phyloP scores from a whole-genome alignment of 2,797 vertebrate genomes.

The Cyclura pinguis region DNA sequence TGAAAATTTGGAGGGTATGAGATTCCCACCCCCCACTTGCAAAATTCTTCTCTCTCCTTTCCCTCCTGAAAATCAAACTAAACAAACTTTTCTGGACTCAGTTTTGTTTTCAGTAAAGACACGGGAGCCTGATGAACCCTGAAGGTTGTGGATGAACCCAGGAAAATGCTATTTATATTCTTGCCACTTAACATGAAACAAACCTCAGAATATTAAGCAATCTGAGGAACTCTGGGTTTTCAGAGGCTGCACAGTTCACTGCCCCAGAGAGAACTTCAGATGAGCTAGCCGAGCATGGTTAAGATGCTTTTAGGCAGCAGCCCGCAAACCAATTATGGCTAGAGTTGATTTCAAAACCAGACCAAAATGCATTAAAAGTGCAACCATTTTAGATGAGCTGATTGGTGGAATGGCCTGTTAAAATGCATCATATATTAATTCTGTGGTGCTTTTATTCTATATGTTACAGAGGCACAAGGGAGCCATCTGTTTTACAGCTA shows the following conservation, averaged over 20 bases:
- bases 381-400: background rate
- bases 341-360: conserved; percentile 12
- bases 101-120: background rate
- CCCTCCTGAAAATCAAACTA: background rate
- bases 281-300: background rate
- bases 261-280: conserved; percentile 24
- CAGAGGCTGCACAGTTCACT: background rate
- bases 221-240: background rate
- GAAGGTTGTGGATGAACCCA: conserved; percentile 23
- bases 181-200: background rate
- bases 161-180: background rate
- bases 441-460: background rate
- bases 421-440: background rate
- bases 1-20: background rate
- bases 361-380: conserved; percentile 11
- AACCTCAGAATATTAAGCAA: conserved; percentile 16
- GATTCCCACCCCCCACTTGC: background rate
- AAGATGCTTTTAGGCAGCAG: conserved; percentile 38
- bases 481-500: background rate
- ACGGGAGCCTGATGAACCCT: background rate
- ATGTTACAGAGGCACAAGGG: background rate
- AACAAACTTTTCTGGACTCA: background rate
- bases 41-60: rapidly evolving
- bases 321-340: conserved; percentile 23
- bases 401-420: background rate